phyloP scores from a whole-genome alignment of 2,113 vertebrate species.

The Nicator chloris region DNA sequence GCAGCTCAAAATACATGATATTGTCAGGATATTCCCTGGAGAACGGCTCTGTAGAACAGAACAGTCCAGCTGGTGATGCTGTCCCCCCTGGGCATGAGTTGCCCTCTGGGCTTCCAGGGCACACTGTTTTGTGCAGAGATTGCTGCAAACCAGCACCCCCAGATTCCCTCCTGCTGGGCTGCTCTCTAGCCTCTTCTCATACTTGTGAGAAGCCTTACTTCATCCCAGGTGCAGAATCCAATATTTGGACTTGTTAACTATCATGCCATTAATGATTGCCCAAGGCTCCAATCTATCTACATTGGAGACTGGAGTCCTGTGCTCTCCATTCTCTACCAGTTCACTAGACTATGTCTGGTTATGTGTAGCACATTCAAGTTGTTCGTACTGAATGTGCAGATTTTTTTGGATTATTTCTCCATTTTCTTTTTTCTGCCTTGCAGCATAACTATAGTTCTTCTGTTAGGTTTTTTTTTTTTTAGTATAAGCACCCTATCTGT shows the following conservation, averaged over 20 bases:
- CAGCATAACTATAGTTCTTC: neutral
- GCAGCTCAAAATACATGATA: neutral
- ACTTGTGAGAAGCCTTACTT: rapidly evolving
- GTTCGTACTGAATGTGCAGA: neutral
- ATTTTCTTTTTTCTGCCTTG: neutral
- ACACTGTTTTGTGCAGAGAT: neutral
- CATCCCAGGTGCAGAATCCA: neutral
- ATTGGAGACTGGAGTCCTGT: neutral
- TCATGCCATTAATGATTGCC: neutral
- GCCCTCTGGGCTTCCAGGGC: neutral
- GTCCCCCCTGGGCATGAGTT: rapidly evolving
- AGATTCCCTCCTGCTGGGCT: neutral
- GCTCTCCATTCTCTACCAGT: neutral
- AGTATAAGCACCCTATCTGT: neutral
- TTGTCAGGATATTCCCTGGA: neutral
- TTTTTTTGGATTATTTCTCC: neutral
- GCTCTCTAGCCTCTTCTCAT: neutral
- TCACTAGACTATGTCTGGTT: neutral
- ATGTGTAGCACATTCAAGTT: neutral
- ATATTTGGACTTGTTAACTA: neutral
- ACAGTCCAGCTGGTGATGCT: neutral
- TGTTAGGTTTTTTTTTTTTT: neutral
- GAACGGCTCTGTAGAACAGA: neutral
- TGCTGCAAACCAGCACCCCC: neutral
- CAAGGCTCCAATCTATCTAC: neutral